Conservation (phyloP, 2,797 vertebrate genomes). For the Rhadinocentrus ornatus region DNA sequence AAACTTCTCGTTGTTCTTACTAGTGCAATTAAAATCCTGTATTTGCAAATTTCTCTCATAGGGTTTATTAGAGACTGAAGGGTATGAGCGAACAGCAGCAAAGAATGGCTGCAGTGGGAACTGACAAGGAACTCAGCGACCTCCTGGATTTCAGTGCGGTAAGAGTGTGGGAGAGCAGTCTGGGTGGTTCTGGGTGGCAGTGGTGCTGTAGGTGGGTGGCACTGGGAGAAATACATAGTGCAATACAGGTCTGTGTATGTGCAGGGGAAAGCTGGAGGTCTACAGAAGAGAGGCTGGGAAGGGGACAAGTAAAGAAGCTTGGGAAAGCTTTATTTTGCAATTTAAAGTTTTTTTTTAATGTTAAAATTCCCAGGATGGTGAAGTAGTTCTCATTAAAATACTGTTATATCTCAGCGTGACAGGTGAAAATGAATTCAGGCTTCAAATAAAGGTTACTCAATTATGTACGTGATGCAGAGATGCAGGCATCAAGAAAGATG, state of each 20-base stretch:
- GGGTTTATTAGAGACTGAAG: constrained; percentile 87
- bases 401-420: constrained; percentile 41
- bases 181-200: constrained; percentile 73
- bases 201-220: constrained; percentile 55
- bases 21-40: constrained; percentile 80
- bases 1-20: constrained; percentile 73
- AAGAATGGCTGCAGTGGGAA: constrained; percentile 98
- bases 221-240: constrained; percentile 58
- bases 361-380: constrained; percentile 35
- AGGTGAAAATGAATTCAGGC: constrained; percentile 40
- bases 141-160: constrained; percentile 99
- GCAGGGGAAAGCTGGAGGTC: constrained; percentile 50
- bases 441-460: constrained; percentile 47
- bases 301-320: constrained; percentile 10
- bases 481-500: constrained; percentile 28
- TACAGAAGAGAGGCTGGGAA: constrained; percentile 31
- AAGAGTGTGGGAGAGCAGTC: constrained; percentile 80
- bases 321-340: constrained; percentile 19
- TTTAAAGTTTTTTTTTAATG: constrained; percentile 12
- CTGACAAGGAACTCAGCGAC: constrained; percentile 99
- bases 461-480: constrained; percentile 38
- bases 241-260: constrained; percentile 51
- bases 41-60: constrained; percentile 84
- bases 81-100: constrained; percentile 90
- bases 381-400: constrained; percentile 34